Evolutionary conservation across 2,888 invertebrate species (phyloP).

Genomic region (Amphipyra tragopoginis): DNA sequence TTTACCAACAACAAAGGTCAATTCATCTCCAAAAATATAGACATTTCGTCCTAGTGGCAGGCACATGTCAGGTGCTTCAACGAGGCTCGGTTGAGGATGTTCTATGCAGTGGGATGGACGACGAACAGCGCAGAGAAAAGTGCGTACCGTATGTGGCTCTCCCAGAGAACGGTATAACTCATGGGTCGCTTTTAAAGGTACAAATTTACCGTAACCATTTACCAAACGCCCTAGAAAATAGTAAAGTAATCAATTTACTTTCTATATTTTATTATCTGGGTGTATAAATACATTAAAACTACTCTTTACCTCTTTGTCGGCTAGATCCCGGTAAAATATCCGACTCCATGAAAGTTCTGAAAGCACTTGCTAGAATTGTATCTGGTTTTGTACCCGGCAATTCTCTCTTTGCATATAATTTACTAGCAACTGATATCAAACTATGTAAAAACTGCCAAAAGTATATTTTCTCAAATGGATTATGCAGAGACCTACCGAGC

Average conservation of each 20-base stretch:
- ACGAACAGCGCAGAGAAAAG: conserved; percentile 76
- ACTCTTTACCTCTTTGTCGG: conserved; percentile 77
- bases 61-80: conserved; percentile 64
- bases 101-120: conserved; percentile 67
- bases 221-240: conserved; percentile 71
- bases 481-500: conserved; percentile 81
- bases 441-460: conserved; percentile 91
- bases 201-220: conserved; percentile 73
- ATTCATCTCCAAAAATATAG: conserved; percentile 78
- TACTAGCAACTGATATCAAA: conserved; percentile 86
- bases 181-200: conserved; percentile 84
- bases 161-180: conserved; percentile 81
- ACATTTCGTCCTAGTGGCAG: conserved; percentile 74
- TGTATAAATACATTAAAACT: not conserved
- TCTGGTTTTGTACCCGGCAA: conserved; percentile 77
- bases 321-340: conserved; percentile 82
- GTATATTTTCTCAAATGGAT: conserved; percentile 91
- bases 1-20: conserved; percentile 74
- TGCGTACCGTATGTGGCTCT: conserved; percentile 83
- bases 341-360: conserved; percentile 86
- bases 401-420: conserved; percentile 79
- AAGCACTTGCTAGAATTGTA: conserved; percentile 87
- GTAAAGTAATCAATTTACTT: not conserved
- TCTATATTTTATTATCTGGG: not conserved
- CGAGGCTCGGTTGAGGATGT: conserved; percentile 58